Conservation (phyloP, 2,888 invertebrate genomes). For the Caenorhabditis sp. region DNA sequence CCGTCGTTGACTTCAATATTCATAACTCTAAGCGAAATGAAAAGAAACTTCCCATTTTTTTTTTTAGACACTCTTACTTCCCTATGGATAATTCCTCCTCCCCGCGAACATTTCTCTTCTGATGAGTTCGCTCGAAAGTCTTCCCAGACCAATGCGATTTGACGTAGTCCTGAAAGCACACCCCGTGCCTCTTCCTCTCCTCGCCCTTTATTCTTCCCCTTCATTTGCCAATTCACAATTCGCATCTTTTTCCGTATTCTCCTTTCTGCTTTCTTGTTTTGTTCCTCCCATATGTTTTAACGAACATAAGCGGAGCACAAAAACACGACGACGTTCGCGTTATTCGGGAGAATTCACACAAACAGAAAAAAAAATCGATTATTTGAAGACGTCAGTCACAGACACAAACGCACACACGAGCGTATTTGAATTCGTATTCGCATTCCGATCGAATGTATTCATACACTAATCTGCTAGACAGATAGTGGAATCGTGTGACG, state of each 20-base stretch:
- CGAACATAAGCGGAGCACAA: slow-evolving; percentile 21
- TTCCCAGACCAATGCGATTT: no score
- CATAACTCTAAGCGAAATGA: no score
- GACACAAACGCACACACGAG: slow-evolving; percentile 17
- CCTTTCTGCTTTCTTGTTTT: slow-evolving; percentile 17
- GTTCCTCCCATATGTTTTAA: slow-evolving; percentile 2
- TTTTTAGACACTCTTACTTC: no score
- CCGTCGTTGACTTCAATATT: slow-evolving; percentile 31
- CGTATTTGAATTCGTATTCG: slow-evolving; percentile 9
- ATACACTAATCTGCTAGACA: no score
- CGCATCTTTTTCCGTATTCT: slow-evolving; percentile 15
- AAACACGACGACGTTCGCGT: no score
- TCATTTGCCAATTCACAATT: slow-evolving; percentile 37
- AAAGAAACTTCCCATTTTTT: background rate
- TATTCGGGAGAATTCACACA: no score
- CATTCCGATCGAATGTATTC: no score
- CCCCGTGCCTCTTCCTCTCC: slow-evolving; percentile 12
- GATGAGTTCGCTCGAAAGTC: no score
- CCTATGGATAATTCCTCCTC: no score
- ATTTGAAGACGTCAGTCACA: background rate
- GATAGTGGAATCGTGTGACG: no score
- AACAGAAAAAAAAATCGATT: background rate
- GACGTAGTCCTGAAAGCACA: slow-evolving; percentile 1
- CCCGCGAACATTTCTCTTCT: background rate
- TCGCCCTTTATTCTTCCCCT: slow-evolving; percentile 29